Evolutionary conservation across 1,140 invertebrate genomes (phyloP).

Genomic region (Muscidifurax raptorellus): DNA sequence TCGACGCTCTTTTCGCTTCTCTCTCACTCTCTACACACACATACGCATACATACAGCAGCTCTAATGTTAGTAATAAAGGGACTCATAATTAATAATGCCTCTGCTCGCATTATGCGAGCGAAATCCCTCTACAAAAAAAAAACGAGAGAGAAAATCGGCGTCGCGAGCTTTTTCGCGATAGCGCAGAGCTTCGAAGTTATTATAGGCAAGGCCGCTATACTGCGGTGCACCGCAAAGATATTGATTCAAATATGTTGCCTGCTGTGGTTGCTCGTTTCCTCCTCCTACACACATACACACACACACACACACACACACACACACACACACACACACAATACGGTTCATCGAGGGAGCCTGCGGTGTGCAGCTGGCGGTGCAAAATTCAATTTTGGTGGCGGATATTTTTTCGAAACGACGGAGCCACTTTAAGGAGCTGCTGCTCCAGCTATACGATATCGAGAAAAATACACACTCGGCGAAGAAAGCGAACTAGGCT

Average conservation of each 20-base stretch:
- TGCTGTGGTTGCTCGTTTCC: conserved; percentile 5
- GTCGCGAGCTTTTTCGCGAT: not conserved
- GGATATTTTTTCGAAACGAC: conserved; percentile 4
- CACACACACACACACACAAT: not conserved
- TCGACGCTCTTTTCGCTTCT: not conserved
- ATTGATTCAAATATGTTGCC: conserved; percentile 45
- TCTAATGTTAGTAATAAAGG: not conserved
- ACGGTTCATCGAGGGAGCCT: not conserved
- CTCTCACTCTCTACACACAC: no score
- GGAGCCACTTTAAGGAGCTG: not conserved
- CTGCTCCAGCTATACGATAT: not conserved
- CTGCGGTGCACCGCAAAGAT: conserved; percentile 35
- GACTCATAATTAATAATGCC: conserved; percentile 22
- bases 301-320: conserved; percentile 25
- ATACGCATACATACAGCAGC: not conserved
- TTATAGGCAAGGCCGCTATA: not conserved
- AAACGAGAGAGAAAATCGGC: not conserved
- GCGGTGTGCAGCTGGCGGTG: not conserved
- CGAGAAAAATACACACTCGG: not conserved
- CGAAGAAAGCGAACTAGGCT: not conserved
- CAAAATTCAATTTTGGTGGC: conserved; percentile 32
- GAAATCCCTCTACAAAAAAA: not conserved
- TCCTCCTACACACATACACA: no score
- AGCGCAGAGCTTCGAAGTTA: not conserved
- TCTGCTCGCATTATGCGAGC: not conserved